Evolutionary conservation across 2,113 vertebrate genomes (phyloP), one percentile per base, ranked within the genome.

Genomic region (Mastomys coucha): DNA sequence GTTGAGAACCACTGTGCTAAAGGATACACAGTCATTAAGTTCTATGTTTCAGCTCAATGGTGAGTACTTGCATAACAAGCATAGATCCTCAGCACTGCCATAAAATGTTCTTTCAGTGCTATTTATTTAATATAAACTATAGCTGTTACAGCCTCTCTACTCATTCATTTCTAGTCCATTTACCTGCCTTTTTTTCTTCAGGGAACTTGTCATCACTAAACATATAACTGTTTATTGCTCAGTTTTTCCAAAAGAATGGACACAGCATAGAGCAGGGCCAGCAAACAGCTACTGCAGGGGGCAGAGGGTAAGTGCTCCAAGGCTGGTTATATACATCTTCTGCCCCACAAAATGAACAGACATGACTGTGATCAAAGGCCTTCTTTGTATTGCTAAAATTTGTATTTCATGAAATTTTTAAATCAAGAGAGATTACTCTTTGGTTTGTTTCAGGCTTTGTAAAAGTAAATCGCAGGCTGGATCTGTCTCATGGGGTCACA

Each of bases 341-440:
- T 49, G 51, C 89, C 60, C 36, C 53, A 92, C 63, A 24, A 88
- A 84, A 70, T 42, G 75, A 91, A 88, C 69, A 36, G 72, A n/a
- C 51, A 72, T 36, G 28, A 60, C 1, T 45, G 8, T 63, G 42
- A 88, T 84, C 42, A 22, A 96, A 91, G 53, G 91, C 28, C 67
- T 73, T 65, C 33, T 90, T 69, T 95, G 53, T 6, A 89, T n/a
- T 11, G 16, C 49, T 60, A 36, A 88, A 85, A 95, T 78, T 49
- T 89, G 2, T 91, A 91, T 85, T 91, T 91, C 84, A 89, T 58
- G 42, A 84, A 88, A 93, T 49, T 58, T 78, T 88, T 82, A 69
- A 49, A 88, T 69, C 36, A 88, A 28, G 5, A 95, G 89, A 89
- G 53, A 82, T 31, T 86, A 70, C 33, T 93, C 22, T 91, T 89